These are phyloP conservation scores for Volucella bombylans DNA, from an alignment of 2,888 invertebrate genomes.

Conservation along the genomic window DNA sequence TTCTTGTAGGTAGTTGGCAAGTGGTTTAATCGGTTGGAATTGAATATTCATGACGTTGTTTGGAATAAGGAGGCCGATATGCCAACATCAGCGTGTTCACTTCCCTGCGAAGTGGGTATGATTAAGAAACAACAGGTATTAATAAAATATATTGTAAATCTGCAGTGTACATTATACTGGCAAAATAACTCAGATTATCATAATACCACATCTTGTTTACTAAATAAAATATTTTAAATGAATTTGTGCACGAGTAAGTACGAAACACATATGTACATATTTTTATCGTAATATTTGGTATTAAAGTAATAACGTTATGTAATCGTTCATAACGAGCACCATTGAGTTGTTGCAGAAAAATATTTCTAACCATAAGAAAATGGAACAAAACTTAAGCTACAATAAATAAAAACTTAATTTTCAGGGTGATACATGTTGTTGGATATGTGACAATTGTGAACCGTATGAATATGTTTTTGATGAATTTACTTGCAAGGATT, in stretches of 20 bases:
- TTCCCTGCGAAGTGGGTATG: constrained; percentile 87
- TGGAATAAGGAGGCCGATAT: constrained; percentile 84
- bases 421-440: constrained; percentile 88
- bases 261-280: too few species aligned
- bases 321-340: too few species aligned
- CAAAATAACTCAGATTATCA: too few species aligned
- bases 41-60: constrained; percentile 82
- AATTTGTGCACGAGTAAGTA: too few species aligned
- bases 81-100: constrained; percentile 87
- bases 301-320: too few species aligned
- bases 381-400: not conserved
- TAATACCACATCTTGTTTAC: too few species aligned
- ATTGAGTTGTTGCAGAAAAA: too few species aligned
- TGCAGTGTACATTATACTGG: not conserved
- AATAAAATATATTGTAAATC: constrained; percentile 23
- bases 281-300: too few species aligned
- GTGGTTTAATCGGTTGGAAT: constrained; percentile 85
- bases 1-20: constrained; percentile 85
- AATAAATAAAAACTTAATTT: not conserved
- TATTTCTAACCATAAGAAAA: not conserved
- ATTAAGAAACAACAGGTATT: constrained; percentile 86
- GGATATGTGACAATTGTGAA: constrained; percentile 90
- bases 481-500: constrained; percentile 86
- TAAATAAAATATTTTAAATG: too few species aligned
- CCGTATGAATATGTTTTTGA: constrained; percentile 87